Evolutionary conservation across 2,888 invertebrate genomes (phyloP), one percentile per base, ranked within the genome.

Genomic region (Hemistola chrysoprasaria): DNA sequence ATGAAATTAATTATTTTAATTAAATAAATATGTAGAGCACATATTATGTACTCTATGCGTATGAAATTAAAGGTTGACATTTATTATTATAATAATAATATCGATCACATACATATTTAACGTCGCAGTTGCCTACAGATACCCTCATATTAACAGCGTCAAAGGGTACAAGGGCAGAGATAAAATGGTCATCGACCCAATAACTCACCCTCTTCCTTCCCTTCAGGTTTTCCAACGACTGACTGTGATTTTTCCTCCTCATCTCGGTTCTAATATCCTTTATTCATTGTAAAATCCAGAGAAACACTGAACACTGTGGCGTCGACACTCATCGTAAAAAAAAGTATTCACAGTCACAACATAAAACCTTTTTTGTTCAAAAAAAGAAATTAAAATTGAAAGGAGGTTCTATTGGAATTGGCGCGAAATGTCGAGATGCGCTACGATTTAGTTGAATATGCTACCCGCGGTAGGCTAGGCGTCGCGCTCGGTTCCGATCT

Each of bases 151-250:
- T 41, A 30, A 35, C 33, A 16, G 35, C 30, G 34, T 30, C 34
- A 41, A 41, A 44, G 47, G 34, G 24, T 29, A 36, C 10, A 41
- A 44, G 47, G 34, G 24, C 26, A 36, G 8, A 39, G 34, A 46
- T 46, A 44, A 34, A 41, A 29, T 44, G 44, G 37, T 41, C 39
- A 47, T 25, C 32, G 44, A 46, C 41, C 41, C 34, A 20, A 37
- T 30, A 54, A 73, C 84, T 84, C 53, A 86, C 86, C 81, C 76
- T 78, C 31, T 68, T 68, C 62, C 83, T 84, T 56, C 72, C 80
- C 51, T 69, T 81, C 44, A 73, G 60, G 40, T 75, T 81, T 70
- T 84, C 83, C 65, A 73, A 56, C 20, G 70, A 48, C 34, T 69
- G 71, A 8, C 56, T 54, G 40, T 71, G 72, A 51, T 69, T 74